phyloP scores from a whole-genome alignment of 37 sponge, comb jelly and placozoan species.

The Beroe forskalii region DNA sequence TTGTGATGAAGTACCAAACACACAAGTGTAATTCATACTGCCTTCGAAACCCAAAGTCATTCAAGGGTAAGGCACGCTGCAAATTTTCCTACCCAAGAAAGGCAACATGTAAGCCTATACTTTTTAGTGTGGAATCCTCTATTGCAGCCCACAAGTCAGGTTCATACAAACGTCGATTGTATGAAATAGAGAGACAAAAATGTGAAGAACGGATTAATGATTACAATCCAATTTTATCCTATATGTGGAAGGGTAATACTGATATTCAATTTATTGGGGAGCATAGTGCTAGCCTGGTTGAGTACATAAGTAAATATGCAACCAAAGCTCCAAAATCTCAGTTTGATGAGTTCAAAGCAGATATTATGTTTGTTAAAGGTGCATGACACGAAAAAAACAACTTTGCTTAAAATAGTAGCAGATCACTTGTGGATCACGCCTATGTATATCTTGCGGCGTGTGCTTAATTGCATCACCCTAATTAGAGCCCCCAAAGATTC shows the following conservation, averaged over 20 bases:
- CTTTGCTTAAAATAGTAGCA: too few relatives aligned
- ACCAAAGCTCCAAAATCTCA: neutral
- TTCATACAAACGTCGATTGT: neutral
- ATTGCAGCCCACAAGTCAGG: neutral
- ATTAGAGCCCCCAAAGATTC: too few relatives aligned
- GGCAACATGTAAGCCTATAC: neutral
- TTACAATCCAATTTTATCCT: neutral
- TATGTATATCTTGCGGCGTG: too few relatives aligned
- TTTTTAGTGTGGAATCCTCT: neutral
- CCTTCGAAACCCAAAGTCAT: neutral
- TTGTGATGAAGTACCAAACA: neutral
- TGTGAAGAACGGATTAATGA: neutral
- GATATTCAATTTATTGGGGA: neutral
- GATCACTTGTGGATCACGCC: too few relatives aligned
- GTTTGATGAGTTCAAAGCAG: neutral
- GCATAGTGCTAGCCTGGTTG: neutral
- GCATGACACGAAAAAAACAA: too few relatives aligned
- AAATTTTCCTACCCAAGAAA: neutral
- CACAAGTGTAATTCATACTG: neutral
- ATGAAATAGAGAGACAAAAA: neutral
- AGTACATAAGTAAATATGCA: neutral
- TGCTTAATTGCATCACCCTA: too few relatives aligned
- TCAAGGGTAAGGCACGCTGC: neutral
- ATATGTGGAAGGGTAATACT: neutral
- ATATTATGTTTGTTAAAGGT: too few relatives aligned